Evolutionary conservation across 2,113 vertebrate species (phyloP).

Genomic region (Accipiter virgatus): DNA sequence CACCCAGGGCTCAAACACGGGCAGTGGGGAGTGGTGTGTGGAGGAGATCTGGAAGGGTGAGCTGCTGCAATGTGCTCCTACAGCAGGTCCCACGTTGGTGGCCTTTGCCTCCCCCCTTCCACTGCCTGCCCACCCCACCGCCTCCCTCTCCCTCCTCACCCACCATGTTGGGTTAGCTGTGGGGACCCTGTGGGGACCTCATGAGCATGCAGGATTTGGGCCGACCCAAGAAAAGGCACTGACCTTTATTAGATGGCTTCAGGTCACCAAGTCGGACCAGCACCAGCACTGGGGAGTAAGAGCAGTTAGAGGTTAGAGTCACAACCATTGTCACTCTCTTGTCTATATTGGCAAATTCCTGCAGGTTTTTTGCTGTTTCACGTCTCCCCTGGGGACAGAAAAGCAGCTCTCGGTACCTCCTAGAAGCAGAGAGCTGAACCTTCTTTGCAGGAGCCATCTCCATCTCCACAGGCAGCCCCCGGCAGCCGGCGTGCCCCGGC

Average conservation of each 20-base stretch:
- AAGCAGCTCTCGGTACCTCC: neutral
- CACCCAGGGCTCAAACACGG: neutral
- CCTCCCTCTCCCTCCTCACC: neutral
- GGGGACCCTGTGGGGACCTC: neutral
- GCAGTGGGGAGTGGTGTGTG: neutral
- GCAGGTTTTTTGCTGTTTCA: neutral
- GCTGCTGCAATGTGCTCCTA: neutral
- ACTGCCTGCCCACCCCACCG: rapidly evolving
- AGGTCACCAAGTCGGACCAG: neutral
- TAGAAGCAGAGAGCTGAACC: neutral
- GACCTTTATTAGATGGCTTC: neutral
- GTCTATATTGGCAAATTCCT: neutral
- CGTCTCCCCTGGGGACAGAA: neutral
- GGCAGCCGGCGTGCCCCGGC: rapidly evolving
- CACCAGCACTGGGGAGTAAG: neutral
- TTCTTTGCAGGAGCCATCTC: neutral
- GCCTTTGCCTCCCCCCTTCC: rapidly evolving
- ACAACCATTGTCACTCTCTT: neutral
- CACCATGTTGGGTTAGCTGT: rapidly evolving
- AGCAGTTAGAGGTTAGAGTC: neutral
- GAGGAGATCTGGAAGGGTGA: neutral
- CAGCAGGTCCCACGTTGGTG: neutral
- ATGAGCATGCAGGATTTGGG: neutral
- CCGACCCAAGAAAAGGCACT: neutral
- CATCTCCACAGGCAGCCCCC: neutral